Evolutionary conservation across 2,797 vertebrate genomes (phyloP).

Genomic region (Chanos chanos): DNA sequence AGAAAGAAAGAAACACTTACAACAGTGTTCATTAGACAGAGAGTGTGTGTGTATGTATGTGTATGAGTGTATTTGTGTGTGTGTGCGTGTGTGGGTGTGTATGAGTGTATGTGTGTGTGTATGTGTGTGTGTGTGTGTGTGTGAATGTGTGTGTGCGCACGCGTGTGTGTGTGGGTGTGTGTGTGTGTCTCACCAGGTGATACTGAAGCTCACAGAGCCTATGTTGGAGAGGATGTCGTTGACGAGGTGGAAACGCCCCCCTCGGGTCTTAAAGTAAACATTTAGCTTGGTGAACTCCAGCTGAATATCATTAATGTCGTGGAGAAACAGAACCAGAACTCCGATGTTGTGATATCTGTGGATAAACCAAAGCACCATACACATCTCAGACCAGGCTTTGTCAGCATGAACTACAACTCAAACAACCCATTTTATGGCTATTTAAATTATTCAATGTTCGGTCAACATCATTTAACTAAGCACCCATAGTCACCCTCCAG

Average conservation of each 20-base stretch:
- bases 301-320: constrained; percentile 88
- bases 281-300: constrained; percentile 97
- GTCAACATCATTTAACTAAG: too few species aligned
- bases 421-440: too few species aligned
- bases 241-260: constrained; percentile 72
- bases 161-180: neutral
- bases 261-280: constrained; percentile 89
- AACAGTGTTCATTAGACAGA: neutral
- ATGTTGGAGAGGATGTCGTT: constrained; percentile 83
- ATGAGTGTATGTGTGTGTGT: too few species aligned
- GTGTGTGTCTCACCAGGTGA: constrained; percentile 78
- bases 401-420: too few species aligned
- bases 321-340: constrained; percentile 90
- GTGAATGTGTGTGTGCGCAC: neutral
- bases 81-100: neutral
- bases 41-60: neutral
- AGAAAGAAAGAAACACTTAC: too few species aligned
- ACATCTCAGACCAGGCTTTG: too few species aligned
- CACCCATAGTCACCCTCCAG: too few species aligned
- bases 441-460: too few species aligned
- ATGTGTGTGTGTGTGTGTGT: neutral
- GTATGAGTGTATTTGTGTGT: neutral
- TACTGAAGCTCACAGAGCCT: constrained; percentile 84
- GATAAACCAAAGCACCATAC: too few species aligned
- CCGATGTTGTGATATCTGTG: constrained; percentile 93